Evolutionary conservation across 2,888 invertebrate species (phyloP), one percentile per base, ranked within the genome.

Genomic region (Perithous albicinctus): DNA sequence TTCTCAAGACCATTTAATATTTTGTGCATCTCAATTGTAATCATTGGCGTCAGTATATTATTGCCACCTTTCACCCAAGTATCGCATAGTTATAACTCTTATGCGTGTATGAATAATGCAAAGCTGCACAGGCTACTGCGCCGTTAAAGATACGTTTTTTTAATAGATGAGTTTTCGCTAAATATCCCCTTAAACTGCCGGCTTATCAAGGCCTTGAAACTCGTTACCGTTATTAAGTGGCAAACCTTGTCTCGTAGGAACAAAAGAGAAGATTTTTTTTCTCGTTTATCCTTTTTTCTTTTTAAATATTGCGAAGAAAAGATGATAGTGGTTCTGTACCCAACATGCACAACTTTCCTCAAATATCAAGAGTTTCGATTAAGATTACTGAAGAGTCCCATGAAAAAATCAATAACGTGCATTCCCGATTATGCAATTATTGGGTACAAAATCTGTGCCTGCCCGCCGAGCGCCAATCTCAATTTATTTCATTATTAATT

Each of bases 101-200:
- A 86, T 88, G 87, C 86, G 85, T 86, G 86, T 89, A 87, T 87
- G 87, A 84, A 88, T 88, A 86, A 89, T 90, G 89, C 86, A 90
- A 91, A 91, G 89, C 88, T 87, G 86, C 88, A 86, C 84, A 88
- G 87, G 85, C 88, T 89, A 88, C 84, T 85, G 83, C 87, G 88
- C 86, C 87, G 84, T 88, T 85, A 69, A 86, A 86, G 74, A 84
- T 87, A 59, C 46, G 43, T 64, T 78, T n/a, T n/a, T n/a, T 78
- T 26, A 72, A 77, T 51, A 69, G 51, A 67, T 77, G 67, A 77
- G 66, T 77, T 81, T 46, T 73, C 29, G 61, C 54, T 69, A 56
- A 69, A 54, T 43, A 48, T 78, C 43, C 63, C 67, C 64, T 75
- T 64, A 59, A 74, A 78, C 23, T 43, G 69, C 56, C 32, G 78